Conservation (phyloP, 2,797 vertebrate species). For the Schizothorax lantsangensis region DNA sequence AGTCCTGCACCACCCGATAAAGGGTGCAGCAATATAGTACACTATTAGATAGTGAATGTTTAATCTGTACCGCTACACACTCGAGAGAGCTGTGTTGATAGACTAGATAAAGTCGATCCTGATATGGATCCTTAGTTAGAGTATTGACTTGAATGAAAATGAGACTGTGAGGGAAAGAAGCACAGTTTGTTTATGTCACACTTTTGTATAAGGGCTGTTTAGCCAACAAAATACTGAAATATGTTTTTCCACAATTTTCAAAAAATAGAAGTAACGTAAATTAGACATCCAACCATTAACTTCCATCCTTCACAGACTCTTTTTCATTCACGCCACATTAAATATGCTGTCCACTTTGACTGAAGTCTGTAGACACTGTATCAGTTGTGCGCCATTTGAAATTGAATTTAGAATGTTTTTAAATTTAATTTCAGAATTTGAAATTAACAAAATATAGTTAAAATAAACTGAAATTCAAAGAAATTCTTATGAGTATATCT, state of each 20-base stretch:
- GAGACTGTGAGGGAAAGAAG: slow-evolving; percentile 14
- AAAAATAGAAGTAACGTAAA: background rate
- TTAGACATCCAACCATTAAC: background rate
- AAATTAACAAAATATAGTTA: background rate
- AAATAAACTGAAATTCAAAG: background rate
- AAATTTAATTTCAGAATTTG: background rate
- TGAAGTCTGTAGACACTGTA: background rate
- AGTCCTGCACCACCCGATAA: slow-evolving; percentile 6
- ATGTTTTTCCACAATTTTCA: background rate
- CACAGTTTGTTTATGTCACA: background rate
- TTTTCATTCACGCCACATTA: background rate
- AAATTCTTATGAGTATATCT: background rate
- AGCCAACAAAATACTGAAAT: slow-evolving; percentile 15
- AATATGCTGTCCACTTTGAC: background rate
- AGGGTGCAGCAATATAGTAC: slow-evolving; percentile 35
- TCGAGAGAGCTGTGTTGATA: slow-evolving; percentile 32
- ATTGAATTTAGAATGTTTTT: background rate
- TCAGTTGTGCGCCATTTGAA: background rate
- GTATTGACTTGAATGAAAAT: slow-evolving; percentile 25
- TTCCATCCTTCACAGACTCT: background rate
- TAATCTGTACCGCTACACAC: slow-evolving; percentile 33
- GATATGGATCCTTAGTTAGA: slow-evolving; percentile 13
- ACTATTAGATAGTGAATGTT: slow-evolving; percentile 18
- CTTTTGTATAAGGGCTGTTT: background rate
- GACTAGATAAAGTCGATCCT: background rate